Conservation (phyloP, 2,113 vertebrate genomes). For the Melanostigma gelatinosum region DNA sequence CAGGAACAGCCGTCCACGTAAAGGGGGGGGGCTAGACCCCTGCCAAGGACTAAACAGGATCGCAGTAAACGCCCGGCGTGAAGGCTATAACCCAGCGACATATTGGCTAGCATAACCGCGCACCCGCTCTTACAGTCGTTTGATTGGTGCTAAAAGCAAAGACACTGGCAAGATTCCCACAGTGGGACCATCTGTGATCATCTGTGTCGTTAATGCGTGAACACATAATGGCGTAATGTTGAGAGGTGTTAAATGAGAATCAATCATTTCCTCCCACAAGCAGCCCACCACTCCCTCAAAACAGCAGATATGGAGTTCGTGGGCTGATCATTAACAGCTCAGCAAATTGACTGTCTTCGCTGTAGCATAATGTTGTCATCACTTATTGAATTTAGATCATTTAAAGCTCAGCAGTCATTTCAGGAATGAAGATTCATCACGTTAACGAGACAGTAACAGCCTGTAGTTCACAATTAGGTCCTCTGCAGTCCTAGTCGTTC, state of each 20-base stretch:
- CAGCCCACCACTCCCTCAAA: conserved; percentile 27
- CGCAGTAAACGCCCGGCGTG: conserved; percentile 44
- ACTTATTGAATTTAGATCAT: conserved; percentile 27
- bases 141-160: conserved; percentile 56
- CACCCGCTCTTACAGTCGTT: conserved; percentile 31
- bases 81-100: conserved; percentile 50
- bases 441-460: conserved; percentile 22
- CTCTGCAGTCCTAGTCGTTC: not conserved
- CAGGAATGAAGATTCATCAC: conserved; percentile 6
- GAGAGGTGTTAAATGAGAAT: conserved; percentile 67
- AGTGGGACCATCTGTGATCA: conserved; percentile 69
- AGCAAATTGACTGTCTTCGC: conserved; percentile 13
- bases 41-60: conserved; percentile 52
- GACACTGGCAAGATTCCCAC: conserved; percentile 56
- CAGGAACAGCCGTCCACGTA: conserved; percentile 50
- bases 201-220: conserved; percentile 55
- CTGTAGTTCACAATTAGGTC: not conserved
- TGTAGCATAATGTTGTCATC: conserved; percentile 13
- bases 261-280: conserved; percentile 48
- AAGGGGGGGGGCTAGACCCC: conserved; percentile 25
- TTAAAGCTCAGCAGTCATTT: conserved; percentile 13
- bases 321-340: conserved; percentile 33
- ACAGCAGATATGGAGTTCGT: conserved; percentile 9
- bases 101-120: conserved; percentile 31
- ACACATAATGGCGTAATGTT: conserved; percentile 56